Evolutionary conservation across 1,140 invertebrate genomes (phyloP), one percentile per base, ranked within the genome.

Genomic region (Drosophila pachea): DNA sequence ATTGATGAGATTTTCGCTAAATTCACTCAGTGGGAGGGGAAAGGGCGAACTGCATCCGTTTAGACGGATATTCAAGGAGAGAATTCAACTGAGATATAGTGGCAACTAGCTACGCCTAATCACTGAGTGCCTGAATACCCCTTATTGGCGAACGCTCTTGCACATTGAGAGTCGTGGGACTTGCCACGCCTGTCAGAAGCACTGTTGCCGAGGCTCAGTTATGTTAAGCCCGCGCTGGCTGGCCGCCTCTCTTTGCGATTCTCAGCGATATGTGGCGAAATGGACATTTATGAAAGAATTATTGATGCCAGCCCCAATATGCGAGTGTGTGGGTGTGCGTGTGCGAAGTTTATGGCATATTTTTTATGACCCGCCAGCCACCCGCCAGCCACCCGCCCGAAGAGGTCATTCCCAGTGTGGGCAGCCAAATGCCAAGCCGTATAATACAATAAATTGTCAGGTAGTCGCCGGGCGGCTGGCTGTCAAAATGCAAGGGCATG

Each of bases 221-320:
- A 22, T 22, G 76, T 77, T 71, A 86, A 75, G 77, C 77, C 74
- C 82, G 68, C 63, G 63, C 74, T 78, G 78, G 67, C 60, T 65
- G 59, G 43, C 38, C 45, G 29, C 12, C 14, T 7, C 40, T 14
- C 40, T 49, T 36, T 64, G 45, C 73, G 76, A 79, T 84, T 84
- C 81, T 84, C 81, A 66, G 50, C 73, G 79, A 68, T 76, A 87
- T 86, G 84, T 86, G 83, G 75, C 73, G 83, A 86, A 86, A 86
- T 86, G 83, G 83, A 87, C 83, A 87, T 86, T 86, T 86, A 86
- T 86, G 84, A 83, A 86, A 86, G 83, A 86, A 87, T 86, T 86
- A 86, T 86, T 86, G 78, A 86, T 87, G 84, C 73, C 79, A 76
- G 61, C 59, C 67, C 64, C 76, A 74, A 78, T 71, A 69, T 73